Evolutionary conservation across 2,888 invertebrate genomes (phyloP).

Genomic region (Scaptomyza cyrtandrae): DNA sequence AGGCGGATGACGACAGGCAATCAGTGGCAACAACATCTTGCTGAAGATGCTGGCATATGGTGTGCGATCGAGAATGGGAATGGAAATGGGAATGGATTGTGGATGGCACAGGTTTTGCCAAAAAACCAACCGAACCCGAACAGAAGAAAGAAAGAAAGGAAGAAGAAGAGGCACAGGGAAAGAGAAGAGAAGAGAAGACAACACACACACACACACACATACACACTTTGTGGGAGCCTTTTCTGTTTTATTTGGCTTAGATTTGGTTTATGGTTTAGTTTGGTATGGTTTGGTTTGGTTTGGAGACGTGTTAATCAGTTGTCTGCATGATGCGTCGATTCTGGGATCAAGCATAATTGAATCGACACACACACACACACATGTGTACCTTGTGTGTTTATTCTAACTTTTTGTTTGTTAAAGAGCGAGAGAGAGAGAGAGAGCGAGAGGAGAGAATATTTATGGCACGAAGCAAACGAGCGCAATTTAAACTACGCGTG

Average conservation of each 20-base stretch:
- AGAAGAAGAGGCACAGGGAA: neutral
- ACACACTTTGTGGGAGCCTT: constrained; percentile 58
- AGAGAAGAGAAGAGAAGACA: neutral
- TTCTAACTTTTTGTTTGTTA: constrained; percentile 24
- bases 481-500: constrained; percentile 79
- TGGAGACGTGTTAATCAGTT: constrained; percentile 68
- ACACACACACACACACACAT: neutral
- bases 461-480: constrained; percentile 65
- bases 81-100: constrained; percentile 5
- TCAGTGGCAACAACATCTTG: constrained; percentile 62
- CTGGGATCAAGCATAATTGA: constrained; percentile 64
- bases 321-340: constrained; percentile 68
- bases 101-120: constrained; percentile 52
- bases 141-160: neutral
- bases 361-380: constrained; percentile 46
- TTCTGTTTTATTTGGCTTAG: neutral
- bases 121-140: constrained; percentile 26
- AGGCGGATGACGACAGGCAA: constrained; percentile 37
- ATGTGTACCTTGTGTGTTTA: constrained; percentile 36
- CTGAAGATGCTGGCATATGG: constrained; percentile 46
- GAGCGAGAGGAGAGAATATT: constrained; percentile 50
- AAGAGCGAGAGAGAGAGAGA: constrained; percentile 22
- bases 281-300: neutral
- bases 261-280: neutral
- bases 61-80: constrained; percentile 34